Conservation (phyloP, 2,888 invertebrate genomes). For the Eurytoma adleriae region DNA sequence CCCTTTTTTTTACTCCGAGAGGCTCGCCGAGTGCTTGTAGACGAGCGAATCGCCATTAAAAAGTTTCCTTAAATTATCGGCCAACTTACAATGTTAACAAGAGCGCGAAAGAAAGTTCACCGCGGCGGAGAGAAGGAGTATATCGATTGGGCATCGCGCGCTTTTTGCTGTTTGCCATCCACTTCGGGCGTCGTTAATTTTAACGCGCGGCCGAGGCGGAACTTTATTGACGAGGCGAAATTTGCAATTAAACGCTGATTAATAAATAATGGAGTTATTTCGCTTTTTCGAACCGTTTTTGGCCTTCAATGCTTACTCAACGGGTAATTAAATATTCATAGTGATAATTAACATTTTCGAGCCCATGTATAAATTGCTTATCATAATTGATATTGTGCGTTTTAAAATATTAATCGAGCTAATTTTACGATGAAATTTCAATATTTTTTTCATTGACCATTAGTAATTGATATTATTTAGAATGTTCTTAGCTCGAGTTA, state of each 20-base stretch:
- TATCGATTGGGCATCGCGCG: slow-evolving; percentile 39
- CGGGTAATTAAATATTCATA: too few relatives aligned
- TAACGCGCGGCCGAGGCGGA: slow-evolving; percentile 8
- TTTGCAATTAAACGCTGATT: slow-evolving; percentile 35
- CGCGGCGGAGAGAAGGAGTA: neutral
- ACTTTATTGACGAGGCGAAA: slow-evolving; percentile 16
- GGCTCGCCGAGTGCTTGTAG: slow-evolving; percentile 33
- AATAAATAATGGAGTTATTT: neutral
- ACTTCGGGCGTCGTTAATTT: slow-evolving; percentile 18
- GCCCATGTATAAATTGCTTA: too few relatives aligned
- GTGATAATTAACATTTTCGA: too few relatives aligned
- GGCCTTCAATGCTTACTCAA: too few relatives aligned
- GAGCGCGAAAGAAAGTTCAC: slow-evolving; percentile 44
- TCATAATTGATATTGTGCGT: too few relatives aligned
- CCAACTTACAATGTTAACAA: slow-evolving; percentile 52
- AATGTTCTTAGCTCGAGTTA: too few relatives aligned
- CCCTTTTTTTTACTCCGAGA: neutral
- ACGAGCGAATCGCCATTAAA: slow-evolving; percentile 57
- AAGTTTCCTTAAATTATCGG: slow-evolving; percentile 57
- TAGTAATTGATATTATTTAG: too few relatives aligned
- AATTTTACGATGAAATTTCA: too few relatives aligned
- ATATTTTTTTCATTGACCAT: too few relatives aligned
- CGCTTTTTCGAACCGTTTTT: too few relatives aligned
- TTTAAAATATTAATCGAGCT: too few relatives aligned
- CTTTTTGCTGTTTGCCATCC: slow-evolving; percentile 36